Percentiles rank a stretch among this genome's conserved stretches.
Conservation (phyloP, 2,888 invertebrate genomes). For the Crossocerus cetratus region DNA sequence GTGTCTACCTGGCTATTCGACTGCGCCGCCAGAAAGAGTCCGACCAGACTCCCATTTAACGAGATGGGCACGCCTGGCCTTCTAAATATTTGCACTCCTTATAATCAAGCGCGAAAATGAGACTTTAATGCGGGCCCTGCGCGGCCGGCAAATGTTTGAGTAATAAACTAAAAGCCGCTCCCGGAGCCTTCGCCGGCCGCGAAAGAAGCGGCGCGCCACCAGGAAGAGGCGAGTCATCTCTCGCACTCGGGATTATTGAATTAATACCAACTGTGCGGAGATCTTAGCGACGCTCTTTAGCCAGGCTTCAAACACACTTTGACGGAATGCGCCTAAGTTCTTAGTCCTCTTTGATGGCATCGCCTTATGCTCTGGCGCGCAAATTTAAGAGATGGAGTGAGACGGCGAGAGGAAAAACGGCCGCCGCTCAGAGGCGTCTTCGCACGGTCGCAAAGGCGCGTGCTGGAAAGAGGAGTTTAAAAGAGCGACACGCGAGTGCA, state of each 20-base stretch:
- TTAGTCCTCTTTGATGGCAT: neutral
- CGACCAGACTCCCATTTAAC: slow-evolving; percentile 6
- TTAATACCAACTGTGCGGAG: neutral
- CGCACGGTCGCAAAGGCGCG: too few species aligned
- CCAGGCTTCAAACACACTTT: neutral
- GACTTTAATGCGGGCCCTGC: slow-evolving; percentile 13
- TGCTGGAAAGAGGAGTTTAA: neutral
- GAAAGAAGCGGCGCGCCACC: neutral
- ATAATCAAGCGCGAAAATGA: slow-evolving; percentile 43
- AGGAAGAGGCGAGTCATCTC: too few species aligned
- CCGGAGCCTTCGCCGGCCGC: neutral
- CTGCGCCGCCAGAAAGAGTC: slow-evolving; percentile 15
- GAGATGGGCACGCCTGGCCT: slow-evolving; percentile 31
- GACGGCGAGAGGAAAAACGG: neutral
- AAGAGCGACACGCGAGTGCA: neutral
- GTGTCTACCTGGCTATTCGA: slow-evolving; percentile 24
- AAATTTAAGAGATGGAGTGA: neutral
- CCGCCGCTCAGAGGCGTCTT: neutral
- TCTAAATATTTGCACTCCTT: slow-evolving; percentile 46
- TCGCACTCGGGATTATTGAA: neutral
- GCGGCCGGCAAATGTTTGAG: slow-evolving; percentile 17
- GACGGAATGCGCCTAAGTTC: neutral
- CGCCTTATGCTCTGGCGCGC: neutral
- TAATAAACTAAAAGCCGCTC: slow-evolving; percentile 20
- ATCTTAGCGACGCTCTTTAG: neutral